phyloP scores from a whole-genome alignment of 2,113 vertebrate species.

The Neodontobutis hainanensis region DNA sequence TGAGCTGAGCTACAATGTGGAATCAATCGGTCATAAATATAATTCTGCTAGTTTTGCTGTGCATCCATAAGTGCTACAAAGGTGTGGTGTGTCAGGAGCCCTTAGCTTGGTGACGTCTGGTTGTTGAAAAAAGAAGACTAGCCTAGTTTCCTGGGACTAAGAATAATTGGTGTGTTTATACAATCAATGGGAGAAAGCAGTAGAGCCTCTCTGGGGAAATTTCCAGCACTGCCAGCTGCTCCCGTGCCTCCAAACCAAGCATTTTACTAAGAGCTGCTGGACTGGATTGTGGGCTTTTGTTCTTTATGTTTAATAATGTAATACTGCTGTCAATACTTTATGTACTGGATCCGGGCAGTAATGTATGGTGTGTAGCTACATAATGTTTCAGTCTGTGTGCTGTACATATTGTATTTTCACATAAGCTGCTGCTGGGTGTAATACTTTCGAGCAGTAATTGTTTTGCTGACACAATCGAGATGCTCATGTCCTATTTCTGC shows the following conservation, averaged over 20 bases:
- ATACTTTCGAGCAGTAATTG: conserved; percentile 2
- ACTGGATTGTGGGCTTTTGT: conserved; percentile 21
- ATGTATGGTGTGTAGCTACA: neutral
- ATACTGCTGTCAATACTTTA: neutral
- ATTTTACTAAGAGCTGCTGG: conserved; percentile 22
- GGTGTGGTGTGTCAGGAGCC: conserved; percentile 27
- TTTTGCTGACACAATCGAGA: conserved; percentile 11
- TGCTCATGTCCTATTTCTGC: neutral
- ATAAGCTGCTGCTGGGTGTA: neutral
- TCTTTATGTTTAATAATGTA: neutral
- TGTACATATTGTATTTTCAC: conserved; percentile 1
- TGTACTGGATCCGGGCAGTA: neutral
- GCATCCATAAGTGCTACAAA: conserved; percentile 29
- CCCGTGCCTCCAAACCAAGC: conserved; percentile 26
- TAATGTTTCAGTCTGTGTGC: neutral
- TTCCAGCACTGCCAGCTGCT: conserved; percentile 56
- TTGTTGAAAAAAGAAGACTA: conserved; percentile 32
- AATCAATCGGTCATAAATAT: conserved; percentile 39
- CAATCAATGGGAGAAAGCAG: conserved; percentile 57
- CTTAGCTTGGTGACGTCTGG: conserved; percentile 30
- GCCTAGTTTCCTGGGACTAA: conserved; percentile 56
- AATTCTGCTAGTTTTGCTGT: conserved; percentile 10
- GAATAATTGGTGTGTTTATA: conserved; percentile 71
- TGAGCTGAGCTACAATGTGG: conserved; percentile 25
- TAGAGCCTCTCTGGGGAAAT: conserved; percentile 64